Base-by-base conservation (phyloP, 1,140 invertebrate species). In the Trachelipus rathkii region DNA sequence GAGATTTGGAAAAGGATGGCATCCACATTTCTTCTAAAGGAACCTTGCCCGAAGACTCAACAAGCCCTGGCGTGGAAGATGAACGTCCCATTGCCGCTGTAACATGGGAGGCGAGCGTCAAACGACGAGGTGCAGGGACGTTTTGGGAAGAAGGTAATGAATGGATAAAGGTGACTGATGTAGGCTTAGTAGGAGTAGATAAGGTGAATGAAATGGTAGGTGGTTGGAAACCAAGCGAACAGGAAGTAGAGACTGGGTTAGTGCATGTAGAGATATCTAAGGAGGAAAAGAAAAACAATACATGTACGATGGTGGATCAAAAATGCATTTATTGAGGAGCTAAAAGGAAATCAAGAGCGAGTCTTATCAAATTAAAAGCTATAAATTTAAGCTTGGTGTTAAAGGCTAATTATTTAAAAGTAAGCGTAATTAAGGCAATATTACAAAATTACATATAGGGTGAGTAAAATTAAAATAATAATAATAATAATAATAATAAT, bases 1-100 rank as follows among this genome's bases (percentile, higher is more conserved):
- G 50, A 15, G 19, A 19, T 19, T 60, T 60, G 1, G 50, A 15
- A 19, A 60, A 60, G 19, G 83, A 82, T 44, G 77, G 77, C 73
- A 92, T 86, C 90, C 90, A 91, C 94, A 95, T 95, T 70, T 95
- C 91, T 86, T 96, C 94, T 73, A 97, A 86, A 13, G 95, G 91
- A 72, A 95, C 89, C 82, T 93, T 91, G 46, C 95, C 95, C 76
- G 89, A 89, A 10, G 94, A 95, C 86, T 98, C 96, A 71, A 98
- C 92, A 73, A 98, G 87, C 13, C 95, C 96, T 21, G 96, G 96
- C 44, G 96, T 96, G 78, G 95, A 97, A 84, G 94, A 92, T 85
- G 95, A 95, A 80, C 96, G 89, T 82, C 94, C 92, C 91, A 97
- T 93, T 43, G 77, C 81, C 43, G 78, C 76, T 78, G 78, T 46